Evolutionary conservation across 2,113 vertebrate species (phyloP), one percentile per base, ranked within the genome.

Genomic region (Probosciger aterrimus): DNA sequence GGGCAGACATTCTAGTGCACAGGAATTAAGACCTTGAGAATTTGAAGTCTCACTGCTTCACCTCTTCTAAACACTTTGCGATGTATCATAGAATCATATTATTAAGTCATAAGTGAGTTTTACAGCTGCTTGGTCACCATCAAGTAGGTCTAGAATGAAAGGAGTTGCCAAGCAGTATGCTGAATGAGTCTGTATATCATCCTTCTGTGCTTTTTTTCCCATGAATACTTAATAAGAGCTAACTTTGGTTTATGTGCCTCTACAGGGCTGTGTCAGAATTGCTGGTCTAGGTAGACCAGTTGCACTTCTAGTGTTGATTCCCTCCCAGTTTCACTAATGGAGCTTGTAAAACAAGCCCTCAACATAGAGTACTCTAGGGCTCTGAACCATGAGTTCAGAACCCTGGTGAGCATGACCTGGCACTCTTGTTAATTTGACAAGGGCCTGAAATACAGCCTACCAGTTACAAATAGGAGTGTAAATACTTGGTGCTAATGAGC

Each of bases 401-500:
- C 43, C 33, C 81, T 75, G 55, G 20, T 76, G 79, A 82, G 65
- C 65, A 33, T 25, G 67, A 93, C 84, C 88, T 87, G 84, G 57
- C 63, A 39, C 77, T 90, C 39, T 31, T 37, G 53, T 67, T 95
- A 82, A 89, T 94, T 94, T 95, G 96, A 87, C 63, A 52, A 81
- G 73, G 84, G 88, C 55, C 74, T 85, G 83, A 95, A 93, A 85
- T 93, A 82, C 93, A 93, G 84, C 65, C 73, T 93, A 67, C 76
- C 62, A 94, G 44, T 63, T 86, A 86, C 86, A 85, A 90, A 96
- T 52, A 73, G 68, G 69, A 96, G 79, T 67, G 68, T 93, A 90
- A 96, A 86, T 94, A 80, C 77, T 76, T 93, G 93, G 35, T 95
- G 65, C 70, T 97, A 88, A 94, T 90, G 70, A 92, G 55, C 67